Evolutionary conservation across 2,797 vertebrate species (phyloP).

Genomic region (Rallus crepitans): DNA sequence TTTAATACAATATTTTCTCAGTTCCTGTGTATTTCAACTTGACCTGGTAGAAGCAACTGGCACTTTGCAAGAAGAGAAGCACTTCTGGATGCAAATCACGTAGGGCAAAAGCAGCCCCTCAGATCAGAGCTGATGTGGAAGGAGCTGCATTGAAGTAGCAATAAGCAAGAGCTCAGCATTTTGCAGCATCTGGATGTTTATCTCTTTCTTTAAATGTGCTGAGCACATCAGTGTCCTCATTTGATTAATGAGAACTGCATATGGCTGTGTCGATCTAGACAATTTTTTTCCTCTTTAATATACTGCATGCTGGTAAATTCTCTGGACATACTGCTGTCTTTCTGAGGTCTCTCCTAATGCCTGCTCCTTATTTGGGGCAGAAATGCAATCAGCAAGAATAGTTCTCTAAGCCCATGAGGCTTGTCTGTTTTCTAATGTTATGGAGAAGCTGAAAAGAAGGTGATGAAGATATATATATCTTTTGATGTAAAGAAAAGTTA

Average conservation of each 20-base stretch:
- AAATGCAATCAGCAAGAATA: not conserved
- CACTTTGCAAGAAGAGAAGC: not conserved
- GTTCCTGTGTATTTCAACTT: not conserved
- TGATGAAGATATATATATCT: not conserved
- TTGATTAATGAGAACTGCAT: not conserved
- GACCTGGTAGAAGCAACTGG: not conserved
- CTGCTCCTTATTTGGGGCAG: not conserved
- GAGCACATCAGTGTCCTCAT: not conserved
- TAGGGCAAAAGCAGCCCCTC: not conserved
- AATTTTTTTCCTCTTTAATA: not conserved
- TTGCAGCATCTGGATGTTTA: not conserved
- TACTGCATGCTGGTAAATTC: not conserved
- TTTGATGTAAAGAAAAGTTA: not conserved
- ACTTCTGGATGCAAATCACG: not conserved
- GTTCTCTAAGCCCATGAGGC: not conserved
- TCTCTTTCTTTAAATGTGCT: not conserved
- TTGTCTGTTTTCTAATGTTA: not conserved
- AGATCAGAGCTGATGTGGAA: not conserved
- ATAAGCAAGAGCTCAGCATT: not conserved
- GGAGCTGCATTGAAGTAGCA: not conserved
- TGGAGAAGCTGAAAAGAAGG: not conserved
- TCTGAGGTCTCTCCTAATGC: not conserved
- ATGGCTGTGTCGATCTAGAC: not conserved
- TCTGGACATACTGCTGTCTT: not conserved
- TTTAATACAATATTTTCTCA: not conserved